A percentile compares a stretch with the other conserved stretches of the same genome.
Evolutionary conservation across 2,797 vertebrate species (phyloP).

Genomic region (Eutrigla gurnardus): DNA sequence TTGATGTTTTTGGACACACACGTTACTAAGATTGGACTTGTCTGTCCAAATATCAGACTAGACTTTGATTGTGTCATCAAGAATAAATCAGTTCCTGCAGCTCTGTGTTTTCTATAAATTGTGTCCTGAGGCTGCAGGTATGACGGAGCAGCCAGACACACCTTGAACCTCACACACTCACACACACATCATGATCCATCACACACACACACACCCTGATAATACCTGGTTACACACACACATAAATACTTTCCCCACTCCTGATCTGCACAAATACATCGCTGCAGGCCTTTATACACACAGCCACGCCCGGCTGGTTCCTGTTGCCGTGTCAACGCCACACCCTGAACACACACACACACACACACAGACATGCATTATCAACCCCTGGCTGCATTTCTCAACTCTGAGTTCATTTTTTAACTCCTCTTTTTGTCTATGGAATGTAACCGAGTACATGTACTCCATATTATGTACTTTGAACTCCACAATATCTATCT

Average conservation of each 20-base stretch:
- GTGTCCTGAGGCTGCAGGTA: constrained; percentile 39
- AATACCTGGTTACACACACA: constrained; percentile 42
- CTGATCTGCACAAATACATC: constrained; percentile 23
- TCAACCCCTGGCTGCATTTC: constrained; percentile 8
- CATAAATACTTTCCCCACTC: constrained; percentile 34
- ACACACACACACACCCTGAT: constrained; percentile 48
- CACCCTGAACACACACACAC: constrained; percentile 61
- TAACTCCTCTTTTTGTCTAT: background rate
- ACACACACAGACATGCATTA: constrained; percentile 29
- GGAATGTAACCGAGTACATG: background rate
- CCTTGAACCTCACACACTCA: constrained; percentile 44
- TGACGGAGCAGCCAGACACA: constrained; percentile 37
- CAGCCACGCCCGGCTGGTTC: constrained; percentile 49
- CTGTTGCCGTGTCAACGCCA: constrained; percentile 48
- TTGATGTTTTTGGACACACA: too few species aligned
- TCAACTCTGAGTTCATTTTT: constrained; percentile 5
- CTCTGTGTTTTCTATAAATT: constrained; percentile 19
- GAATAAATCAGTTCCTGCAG: too few species aligned
- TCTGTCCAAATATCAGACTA: too few species aligned
- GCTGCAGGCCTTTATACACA: constrained; percentile 27
- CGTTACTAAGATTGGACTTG: too few species aligned
- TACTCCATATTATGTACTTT: background rate
- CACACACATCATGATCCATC: constrained; percentile 29
- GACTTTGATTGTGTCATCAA: too few species aligned
- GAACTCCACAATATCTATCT: background rate